Conservation (phyloP, 2,797 vertebrate species). For the Labeo calbasu region DNA sequence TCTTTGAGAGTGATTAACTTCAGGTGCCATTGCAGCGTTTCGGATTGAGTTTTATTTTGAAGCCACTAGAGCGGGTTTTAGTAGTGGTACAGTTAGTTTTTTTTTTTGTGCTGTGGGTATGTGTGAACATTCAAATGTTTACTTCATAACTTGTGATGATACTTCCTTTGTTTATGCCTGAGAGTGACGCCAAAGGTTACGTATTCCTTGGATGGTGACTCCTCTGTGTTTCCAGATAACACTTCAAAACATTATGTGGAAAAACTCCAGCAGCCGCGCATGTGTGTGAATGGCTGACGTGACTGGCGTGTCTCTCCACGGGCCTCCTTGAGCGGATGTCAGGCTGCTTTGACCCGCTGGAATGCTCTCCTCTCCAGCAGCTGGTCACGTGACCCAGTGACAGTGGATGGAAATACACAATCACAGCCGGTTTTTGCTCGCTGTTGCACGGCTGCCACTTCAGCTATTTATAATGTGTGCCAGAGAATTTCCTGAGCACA, state of each 20-base stretch:
- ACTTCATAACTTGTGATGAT: background rate
- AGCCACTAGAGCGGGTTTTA: background rate
- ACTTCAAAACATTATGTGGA: constrained; percentile 35
- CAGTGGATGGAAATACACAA: constrained; percentile 68
- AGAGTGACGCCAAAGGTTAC: constrained; percentile 4
- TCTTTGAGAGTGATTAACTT: background rate
- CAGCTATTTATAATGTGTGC: constrained; percentile 61
- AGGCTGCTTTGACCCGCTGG: constrained; percentile 23
- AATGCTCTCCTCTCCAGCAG: constrained; percentile 19
- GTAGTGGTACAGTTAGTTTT: background rate
- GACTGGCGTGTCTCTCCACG: background rate
- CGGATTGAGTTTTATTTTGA: background rate
- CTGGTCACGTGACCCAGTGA: constrained; percentile 63
- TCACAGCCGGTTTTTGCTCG: constrained; percentile 49
- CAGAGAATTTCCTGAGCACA: constrained; percentile 59
- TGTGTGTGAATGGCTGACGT: constrained; percentile 8
- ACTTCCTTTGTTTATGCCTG: background rate
- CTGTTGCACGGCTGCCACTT: constrained; percentile 49
- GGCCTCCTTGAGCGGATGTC: constrained; percentile 16
- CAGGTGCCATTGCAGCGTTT: background rate
- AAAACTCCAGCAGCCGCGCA: constrained; percentile 16
- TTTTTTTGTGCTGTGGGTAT: background rate
- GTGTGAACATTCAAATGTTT: background rate
- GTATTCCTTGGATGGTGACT: background rate
- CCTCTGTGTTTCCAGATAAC: constrained; percentile 46